Evolutionary conservation across 2,797 vertebrate species (phyloP), one percentile per base, ranked within the genome.

Genomic region (Gambelia wislizenii): DNA sequence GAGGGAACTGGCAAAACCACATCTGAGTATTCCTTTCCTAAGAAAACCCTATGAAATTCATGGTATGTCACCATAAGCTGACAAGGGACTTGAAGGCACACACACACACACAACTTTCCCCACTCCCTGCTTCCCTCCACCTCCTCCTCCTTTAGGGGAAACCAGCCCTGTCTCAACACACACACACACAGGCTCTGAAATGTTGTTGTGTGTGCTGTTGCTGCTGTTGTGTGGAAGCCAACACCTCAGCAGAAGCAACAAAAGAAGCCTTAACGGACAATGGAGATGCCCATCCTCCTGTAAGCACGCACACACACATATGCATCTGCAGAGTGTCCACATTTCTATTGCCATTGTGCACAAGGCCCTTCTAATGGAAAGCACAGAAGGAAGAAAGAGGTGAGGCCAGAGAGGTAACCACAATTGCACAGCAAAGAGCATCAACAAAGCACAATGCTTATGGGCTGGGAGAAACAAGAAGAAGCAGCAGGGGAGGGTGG

Each of bases 341-440:
- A 56, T 87, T 86, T 90, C 88, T 89, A 80, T 86, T 36, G 92
- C 93, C 91, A 94, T 95, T 95, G 95, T 95, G 76, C 82, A 87
- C 61, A 6, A 36, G 33, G 90, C 61, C 89, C 92, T 36, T 49
- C 69, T 94, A 84, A 94, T 87, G 85, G 94, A 80, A 87, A 93
- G 88, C 69, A 30, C 30, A 7, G 61, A 64, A 64, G 59, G 20
- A 92, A 95, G 95, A 94, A 90, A 92, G 94, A 95, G 93, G 95
- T 90, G 91, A 89, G 39, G 83, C 77, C 90, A 81, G 81, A 87
- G 92, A 87, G 36, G 89, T 80, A 92, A 92, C 90, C 93, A 95
- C 18, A n/a, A 20, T 20, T 39, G 36, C 36, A 74, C 25, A 89
- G 92, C 30, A 93, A 94, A 93, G 93, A 91, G 92, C 91, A 92